A percentile compares a stretch with the other conserved stretches of the same genome.
These are phyloP conservation scores for Brienomyrus brachyistius DNA, from an alignment of 2,113 vertebrate species.

Conservation along the genomic window DNA sequence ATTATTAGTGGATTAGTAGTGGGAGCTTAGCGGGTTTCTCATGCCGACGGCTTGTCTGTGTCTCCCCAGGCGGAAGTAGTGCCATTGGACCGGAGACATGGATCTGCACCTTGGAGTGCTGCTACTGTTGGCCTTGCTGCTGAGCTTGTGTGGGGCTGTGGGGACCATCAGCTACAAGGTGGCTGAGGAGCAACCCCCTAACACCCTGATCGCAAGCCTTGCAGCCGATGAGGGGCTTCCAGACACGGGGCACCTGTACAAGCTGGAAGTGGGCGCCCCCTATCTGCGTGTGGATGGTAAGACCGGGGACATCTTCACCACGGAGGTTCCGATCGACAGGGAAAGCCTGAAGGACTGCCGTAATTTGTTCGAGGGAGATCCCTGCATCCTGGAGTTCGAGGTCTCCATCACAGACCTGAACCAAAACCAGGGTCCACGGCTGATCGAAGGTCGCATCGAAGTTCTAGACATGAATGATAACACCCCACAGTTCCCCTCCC, in stretches of 20 bases:
- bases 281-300: constrained; percentile 91
- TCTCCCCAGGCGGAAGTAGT: constrained; percentile 31
- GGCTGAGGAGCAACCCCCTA: constrained; percentile 86
- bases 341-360: constrained; percentile 85
- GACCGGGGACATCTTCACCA: constrained; percentile 93
- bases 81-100: constrained; percentile 43
- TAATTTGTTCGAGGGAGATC: constrained; percentile 70
- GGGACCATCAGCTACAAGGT: constrained; percentile 71
- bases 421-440: constrained; percentile 69
- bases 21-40: neutral
- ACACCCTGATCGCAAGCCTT: constrained; percentile 84
- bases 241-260: constrained; percentile 86
- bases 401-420: constrained; percentile 91
- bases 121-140: constrained; percentile 35
- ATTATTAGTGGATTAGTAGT: neutral
- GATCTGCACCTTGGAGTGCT: constrained; percentile 24
- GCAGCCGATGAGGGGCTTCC: constrained; percentile 84
- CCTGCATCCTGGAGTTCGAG: constrained; percentile 90
- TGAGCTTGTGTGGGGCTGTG: constrained; percentile 32
- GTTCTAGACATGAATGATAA: constrained; percentile 95
- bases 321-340: constrained; percentile 83
- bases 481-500: constrained; percentile 89
- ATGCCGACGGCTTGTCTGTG: constrained; percentile 22
- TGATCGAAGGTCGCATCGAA: constrained; percentile 90
- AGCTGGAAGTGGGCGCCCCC: constrained; percentile 84